These are phyloP conservation scores for Delphinapterus leucas DNA, from an alignment of 2,113 vertebrate species.

Conservation along the genomic window DNA sequence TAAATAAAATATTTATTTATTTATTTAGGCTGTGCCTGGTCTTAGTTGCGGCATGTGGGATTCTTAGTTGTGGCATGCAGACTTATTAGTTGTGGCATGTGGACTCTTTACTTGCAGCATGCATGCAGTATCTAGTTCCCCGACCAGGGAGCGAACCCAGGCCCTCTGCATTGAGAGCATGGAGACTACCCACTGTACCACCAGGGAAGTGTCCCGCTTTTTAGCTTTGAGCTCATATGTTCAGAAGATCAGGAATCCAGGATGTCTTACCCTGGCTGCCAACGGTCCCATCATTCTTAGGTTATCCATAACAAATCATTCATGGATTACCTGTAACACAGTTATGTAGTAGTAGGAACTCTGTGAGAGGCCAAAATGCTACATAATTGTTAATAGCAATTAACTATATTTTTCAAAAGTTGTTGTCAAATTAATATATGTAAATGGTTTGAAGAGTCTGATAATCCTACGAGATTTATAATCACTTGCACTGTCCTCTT, in stretches of 20 bases:
- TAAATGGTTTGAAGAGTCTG: neutral
- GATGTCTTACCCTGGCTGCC: neutral
- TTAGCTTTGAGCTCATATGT: neutral
- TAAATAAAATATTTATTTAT: neutral
- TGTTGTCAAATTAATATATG: neutral
- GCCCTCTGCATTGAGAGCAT: no score
- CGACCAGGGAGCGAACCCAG: no score
- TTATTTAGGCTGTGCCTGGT: no score
- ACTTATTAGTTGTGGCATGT: no score
- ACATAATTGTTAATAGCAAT: neutral
- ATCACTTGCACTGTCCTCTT: neutral
- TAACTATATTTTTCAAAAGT: neutral
- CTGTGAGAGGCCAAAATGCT: neutral
- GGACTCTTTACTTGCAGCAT: no score
- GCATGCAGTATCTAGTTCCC: no score
- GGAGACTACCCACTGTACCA: no score
- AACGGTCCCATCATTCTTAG: neutral
- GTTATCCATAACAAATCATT: neutral
- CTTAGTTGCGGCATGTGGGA: no score
- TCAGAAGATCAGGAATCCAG: neutral
- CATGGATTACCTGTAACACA: neutral
- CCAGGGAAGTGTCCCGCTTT: neutral
- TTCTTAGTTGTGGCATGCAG: no score
- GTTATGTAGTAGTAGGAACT: neutral
- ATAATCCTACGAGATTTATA: neutral